A percentile compares a stretch with the other conserved stretches of the same genome.
phyloP scores from a whole-genome alignment of 2,113 vertebrate genomes.

The Arvicanthis niloticus region DNA sequence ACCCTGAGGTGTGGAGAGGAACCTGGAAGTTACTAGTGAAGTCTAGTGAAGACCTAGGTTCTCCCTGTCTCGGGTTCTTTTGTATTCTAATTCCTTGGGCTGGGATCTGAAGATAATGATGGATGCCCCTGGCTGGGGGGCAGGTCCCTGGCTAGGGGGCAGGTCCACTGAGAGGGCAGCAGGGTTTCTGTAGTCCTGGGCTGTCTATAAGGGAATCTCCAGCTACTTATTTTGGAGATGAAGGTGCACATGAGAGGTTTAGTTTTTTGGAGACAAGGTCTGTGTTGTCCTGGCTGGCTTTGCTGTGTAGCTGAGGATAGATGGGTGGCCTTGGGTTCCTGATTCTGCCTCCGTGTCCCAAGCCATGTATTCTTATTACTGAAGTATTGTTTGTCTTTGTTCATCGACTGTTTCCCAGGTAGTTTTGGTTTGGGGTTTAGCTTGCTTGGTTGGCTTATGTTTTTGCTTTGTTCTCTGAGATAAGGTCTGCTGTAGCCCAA shows the following conservation, averaged over 20 bases:
- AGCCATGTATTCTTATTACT: neutral
- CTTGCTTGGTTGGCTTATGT: neutral
- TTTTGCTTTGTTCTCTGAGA: neutral
- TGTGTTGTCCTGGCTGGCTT: neutral
- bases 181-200: neutral
- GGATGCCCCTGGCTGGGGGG: neutral
- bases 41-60: neutral
- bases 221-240: neutral
- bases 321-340: neutral
- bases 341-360: neutral
- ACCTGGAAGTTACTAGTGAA: neutral
- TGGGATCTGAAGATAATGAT: neutral
- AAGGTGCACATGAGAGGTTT: neutral
- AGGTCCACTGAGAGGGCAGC: neutral
- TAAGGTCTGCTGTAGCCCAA: neutral
- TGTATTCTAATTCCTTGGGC: neutral
- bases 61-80: neutral
- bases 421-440: neutral
- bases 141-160: neutral
- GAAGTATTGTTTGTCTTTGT: neutral
- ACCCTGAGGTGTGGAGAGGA: too few relatives aligned
- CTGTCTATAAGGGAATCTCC: neutral
- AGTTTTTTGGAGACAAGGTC: neutral
- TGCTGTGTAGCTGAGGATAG: neutral
- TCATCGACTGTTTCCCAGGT: neutral